A percentile compares a stretch with the other conserved stretches of the same genome.
phyloP scores from a whole-genome alignment of 2,113 vertebrate genomes.

The Tonatia bakeri region DNA sequence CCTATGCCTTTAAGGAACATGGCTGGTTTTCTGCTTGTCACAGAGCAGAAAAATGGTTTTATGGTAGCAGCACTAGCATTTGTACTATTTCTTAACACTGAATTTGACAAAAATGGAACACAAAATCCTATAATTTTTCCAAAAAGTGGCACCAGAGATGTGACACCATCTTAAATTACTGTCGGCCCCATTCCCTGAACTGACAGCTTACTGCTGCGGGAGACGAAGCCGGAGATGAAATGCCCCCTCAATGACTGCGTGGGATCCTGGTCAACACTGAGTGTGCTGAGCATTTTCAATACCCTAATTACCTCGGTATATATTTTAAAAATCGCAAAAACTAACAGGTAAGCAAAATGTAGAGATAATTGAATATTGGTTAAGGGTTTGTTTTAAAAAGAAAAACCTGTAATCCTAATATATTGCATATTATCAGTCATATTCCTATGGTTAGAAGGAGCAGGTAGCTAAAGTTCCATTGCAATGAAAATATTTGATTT shows the following conservation, averaged over 20 bases:
- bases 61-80: not conserved
- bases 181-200: not conserved
- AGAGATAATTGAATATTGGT: not conserved
- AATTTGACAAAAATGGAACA: conserved; percentile 37
- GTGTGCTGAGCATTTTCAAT: not conserved
- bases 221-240: not conserved
- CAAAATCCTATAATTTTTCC: conserved; percentile 37
- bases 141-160: not conserved
- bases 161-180: conserved; percentile 35
- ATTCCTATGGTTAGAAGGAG: not conserved
- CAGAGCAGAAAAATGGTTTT: conserved; percentile 15
- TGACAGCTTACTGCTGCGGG: not conserved
- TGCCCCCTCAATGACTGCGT: not conserved
- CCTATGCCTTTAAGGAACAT: not conserved
- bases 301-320: not conserved
- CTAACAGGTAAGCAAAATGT: not conserved
- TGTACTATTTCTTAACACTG: not conserved
- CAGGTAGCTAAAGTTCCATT: not conserved
- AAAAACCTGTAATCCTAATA: not conserved
- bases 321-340: not conserved
- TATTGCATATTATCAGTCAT: not conserved
- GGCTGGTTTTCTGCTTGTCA: conserved; percentile 1
- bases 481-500: not conserved
- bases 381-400: not conserved
- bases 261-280: not conserved